phyloP scores from a whole-genome alignment of 1,140 invertebrate genomes.

The Mycetomoellerius zeteki region DNA sequence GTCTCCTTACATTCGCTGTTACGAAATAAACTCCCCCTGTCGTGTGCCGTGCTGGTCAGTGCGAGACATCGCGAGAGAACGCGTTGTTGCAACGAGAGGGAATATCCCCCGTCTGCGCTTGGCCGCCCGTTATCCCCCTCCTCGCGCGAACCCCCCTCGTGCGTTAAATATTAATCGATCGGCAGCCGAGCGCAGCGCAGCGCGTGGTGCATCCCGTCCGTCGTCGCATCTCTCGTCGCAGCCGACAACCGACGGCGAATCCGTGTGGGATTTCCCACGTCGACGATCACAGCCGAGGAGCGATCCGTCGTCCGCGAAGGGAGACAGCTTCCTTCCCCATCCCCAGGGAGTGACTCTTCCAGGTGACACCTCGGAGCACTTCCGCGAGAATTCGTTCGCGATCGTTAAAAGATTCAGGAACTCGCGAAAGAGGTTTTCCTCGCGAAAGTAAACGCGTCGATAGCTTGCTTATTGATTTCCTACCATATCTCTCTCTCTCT shows the following conservation, averaged over 20 bases:
- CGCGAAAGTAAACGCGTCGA: constrained; percentile 62
- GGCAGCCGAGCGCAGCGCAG: constrained; percentile 14
- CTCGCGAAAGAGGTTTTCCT: constrained; percentile 37
- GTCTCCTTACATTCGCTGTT: constrained; percentile 67
- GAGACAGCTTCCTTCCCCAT: constrained; percentile 49
- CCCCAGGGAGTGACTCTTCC: constrained; percentile 49
- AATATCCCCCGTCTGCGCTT: background rate
- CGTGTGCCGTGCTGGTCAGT: constrained; percentile 50
- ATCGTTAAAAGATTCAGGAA: background rate
- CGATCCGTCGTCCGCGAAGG: constrained; percentile 33
- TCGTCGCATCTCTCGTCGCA: constrained; percentile 52
- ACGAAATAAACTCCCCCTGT: constrained; percentile 62
- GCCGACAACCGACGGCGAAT: constrained; percentile 28
- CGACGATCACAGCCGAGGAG: constrained; percentile 11
- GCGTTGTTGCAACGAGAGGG: constrained; percentile 33
- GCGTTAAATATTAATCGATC: constrained; percentile 61
- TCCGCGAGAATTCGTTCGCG: background rate
- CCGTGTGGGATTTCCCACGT: constrained; percentile 20
- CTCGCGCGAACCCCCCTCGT: constrained; percentile 3
- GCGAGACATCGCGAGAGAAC: constrained; percentile 29
- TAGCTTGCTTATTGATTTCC: constrained; percentile 44
- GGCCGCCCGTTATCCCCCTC: background rate
- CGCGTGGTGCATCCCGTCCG: constrained; percentile 53
- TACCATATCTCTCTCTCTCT: constrained; percentile 46
- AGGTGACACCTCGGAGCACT: constrained; percentile 31